Percentiles rank a stretch among this genome's conserved stretches.
Conservation (phyloP, 1,140 invertebrate species). For the Drosophila nebulosa region DNA sequence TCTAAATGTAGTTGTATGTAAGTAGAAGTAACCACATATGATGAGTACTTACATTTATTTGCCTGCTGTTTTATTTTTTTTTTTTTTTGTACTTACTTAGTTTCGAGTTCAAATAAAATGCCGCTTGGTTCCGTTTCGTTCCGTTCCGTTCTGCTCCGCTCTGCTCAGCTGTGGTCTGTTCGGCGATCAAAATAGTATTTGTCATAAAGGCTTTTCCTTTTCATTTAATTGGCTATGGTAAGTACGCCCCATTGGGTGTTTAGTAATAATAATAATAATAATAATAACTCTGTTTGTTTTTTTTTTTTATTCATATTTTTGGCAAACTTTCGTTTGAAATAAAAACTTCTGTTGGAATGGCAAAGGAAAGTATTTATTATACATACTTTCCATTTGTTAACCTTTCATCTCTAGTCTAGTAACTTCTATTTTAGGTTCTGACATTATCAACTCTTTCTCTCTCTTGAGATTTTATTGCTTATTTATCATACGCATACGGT, state of each 20-base stretch:
- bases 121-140: slow-evolving; percentile 42
- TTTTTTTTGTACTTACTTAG: neutral
- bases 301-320: neutral
- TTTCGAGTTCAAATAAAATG: slow-evolving; percentile 46
- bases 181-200: slow-evolving; percentile 20
- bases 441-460: too few species aligned
- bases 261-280: neutral
- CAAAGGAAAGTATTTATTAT: too few species aligned
- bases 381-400: too few species aligned
- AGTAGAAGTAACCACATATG: neutral
- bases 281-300: too few species aligned
- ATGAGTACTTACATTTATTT: neutral
- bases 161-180: neutral
- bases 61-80: neutral
- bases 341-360: too few species aligned
- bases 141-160: slow-evolving; percentile 32
- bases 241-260: neutral
- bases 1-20: neutral
- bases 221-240: neutral
- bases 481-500: neutral
- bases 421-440: too few species aligned
- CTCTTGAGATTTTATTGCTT: too few species aligned
- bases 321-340: neutral
- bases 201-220: slow-evolving; percentile 2
- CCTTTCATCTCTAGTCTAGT: too few species aligned